These are phyloP conservation scores for Erebia aethiops DNA, from an alignment of 2,888 invertebrate genomes.

Conservation along the genomic window DNA sequence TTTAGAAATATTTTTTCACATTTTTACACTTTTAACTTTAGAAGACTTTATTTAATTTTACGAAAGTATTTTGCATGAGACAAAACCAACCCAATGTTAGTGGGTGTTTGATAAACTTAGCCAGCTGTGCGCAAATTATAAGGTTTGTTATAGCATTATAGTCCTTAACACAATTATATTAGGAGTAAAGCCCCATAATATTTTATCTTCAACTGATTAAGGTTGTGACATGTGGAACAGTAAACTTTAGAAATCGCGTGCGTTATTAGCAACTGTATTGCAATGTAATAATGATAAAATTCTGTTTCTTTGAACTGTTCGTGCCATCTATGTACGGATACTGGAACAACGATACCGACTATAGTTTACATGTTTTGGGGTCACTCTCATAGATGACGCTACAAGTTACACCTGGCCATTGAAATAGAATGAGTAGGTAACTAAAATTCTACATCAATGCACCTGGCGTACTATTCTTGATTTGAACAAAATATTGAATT, in stretches of 20 bases:
- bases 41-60: not conserved
- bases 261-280: conserved; percentile 4
- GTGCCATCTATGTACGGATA: conserved; percentile 27
- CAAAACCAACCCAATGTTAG: not conserved
- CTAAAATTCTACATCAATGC: too few species aligned
- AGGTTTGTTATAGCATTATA: not conserved
- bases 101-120: conserved; percentile 6
- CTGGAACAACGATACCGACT: not conserved
- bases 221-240: conserved; percentile 1
- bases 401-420: not conserved
- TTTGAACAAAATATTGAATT: too few species aligned
- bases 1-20: too few species aligned
- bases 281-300: conserved; percentile 10
- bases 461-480: not conserved
- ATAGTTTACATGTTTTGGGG: not conserved
- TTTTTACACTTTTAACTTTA: not conserved
- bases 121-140: conserved; percentile 5
- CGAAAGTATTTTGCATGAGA: not conserved
- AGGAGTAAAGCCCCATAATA: not conserved
- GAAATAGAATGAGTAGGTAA: too few species aligned
- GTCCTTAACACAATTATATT: not conserved
- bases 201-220: conserved; percentile 1
- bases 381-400: not conserved
- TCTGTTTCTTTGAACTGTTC: not conserved
- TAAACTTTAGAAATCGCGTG: not conserved